Conservation (phyloP, 2,888 invertebrate species). For the Cactoblastis cactorum region DNA sequence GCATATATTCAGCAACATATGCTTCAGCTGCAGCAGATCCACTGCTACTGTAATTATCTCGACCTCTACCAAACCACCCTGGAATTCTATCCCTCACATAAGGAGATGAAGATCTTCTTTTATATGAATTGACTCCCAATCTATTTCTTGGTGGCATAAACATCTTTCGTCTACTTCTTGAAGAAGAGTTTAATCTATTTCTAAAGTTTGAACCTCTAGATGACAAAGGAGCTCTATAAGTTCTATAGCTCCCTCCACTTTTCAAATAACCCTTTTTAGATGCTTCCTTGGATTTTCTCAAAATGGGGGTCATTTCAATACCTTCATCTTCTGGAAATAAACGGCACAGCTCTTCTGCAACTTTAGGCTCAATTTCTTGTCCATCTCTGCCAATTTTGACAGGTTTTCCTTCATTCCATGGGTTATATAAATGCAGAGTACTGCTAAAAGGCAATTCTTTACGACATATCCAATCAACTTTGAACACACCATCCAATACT, state of each 20-base stretch:
- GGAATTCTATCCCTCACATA: slow-evolving; percentile 80
- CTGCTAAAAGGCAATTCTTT: slow-evolving; percentile 95
- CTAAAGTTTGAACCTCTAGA: slow-evolving; percentile 69
- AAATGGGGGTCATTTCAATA: slow-evolving; percentile 92
- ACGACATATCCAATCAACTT: slow-evolving; percentile 97
- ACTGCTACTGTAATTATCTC: slow-evolving; percentile 59
- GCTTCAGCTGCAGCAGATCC: slow-evolving; percentile 86
- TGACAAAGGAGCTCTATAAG: slow-evolving; percentile 67
- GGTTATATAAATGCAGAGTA: slow-evolving; percentile 95
- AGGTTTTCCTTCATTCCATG: slow-evolving; percentile 99
- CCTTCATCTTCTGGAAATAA: slow-evolving; percentile 96
- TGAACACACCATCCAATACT: slow-evolving; percentile 96
- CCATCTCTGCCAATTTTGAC: slow-evolving; percentile 99
- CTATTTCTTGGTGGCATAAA: slow-evolving; percentile 83
- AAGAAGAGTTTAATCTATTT: slow-evolving; percentile 70
- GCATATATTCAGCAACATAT: slow-evolving; percentile 93
- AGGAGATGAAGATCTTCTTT: slow-evolving; percentile 80
- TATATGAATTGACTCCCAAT: slow-evolving; percentile 72
- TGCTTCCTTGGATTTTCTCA: slow-evolving; percentile 91
- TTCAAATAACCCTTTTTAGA: slow-evolving; percentile 82
- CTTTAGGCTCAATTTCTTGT: slow-evolving; percentile 97
- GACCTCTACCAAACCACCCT: slow-evolving; percentile 81
- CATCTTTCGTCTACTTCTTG: slow-evolving; percentile 80
- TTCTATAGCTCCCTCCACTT: slow-evolving; percentile 71
- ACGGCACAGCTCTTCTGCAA: slow-evolving; percentile 95